Evolutionary conservation across 2,888 invertebrate species (phyloP), one percentile per base, ranked within the genome.

Genomic region (Hyposoter didymator): DNA sequence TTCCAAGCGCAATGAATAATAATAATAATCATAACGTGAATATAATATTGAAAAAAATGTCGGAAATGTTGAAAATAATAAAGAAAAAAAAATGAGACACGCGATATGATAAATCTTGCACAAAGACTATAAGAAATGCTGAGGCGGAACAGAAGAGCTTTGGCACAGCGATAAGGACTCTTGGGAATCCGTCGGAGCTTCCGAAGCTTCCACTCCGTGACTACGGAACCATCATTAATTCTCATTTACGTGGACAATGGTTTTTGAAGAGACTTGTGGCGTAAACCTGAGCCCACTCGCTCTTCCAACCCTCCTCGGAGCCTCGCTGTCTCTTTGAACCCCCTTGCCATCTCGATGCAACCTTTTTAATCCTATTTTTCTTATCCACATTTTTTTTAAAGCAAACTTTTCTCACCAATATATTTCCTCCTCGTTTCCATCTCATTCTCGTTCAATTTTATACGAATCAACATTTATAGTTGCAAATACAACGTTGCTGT

Each of bases 231-330:
- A 74, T 87, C 87, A 85, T 87, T 87, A 87, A 87, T 87, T 87
- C 84, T 84, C 87, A 87, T 87, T 87, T 87, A 84, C 85, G 84
- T 76, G 85, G 84, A 85, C 85, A 87, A 87, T 87, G 87, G 85
- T 87, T 82, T 84, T 83, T 78, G 82, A 83, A 80, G 79, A 83
- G 82, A 59, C 82, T 80, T 73, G 47, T 55, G 49, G 73, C 49
- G 66, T 39, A 73, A 55, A 82, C 55, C 55, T n/a, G 78, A 62
- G 78, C 45, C 66, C 73, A 69, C 72, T 73, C 76, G 22, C 66
- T 55, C 67, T 39, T 66, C 43, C 39, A 39, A 62, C 64, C 45
- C 47, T 43, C 66, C n/a, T 2, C 3, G 52, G 52, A 52, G 5
- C 14, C 28, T 59, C 28, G 28, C 59, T 59, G 14, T 28, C 59